Conservation (phyloP, 53 echinoderm and acorn worm species). For the Astropecten irregularis region DNA sequence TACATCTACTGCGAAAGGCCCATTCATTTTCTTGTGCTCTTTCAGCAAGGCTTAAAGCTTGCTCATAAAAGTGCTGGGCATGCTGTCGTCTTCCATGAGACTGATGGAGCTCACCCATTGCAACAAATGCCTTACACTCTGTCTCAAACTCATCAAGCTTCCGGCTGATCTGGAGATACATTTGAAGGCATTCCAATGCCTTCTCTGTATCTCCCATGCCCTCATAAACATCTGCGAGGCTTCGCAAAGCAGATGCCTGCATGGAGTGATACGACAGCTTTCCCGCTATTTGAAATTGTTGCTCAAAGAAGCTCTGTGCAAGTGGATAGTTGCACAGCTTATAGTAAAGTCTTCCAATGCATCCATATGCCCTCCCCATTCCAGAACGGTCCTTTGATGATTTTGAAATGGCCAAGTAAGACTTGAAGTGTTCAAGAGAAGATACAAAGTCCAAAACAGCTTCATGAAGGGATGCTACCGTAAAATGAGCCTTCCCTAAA, state of each 20-base stretch:
- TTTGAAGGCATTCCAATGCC: slow-evolving; percentile 74
- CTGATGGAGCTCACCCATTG: slow-evolving; percentile 75
- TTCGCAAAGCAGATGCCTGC: slow-evolving; percentile 74
- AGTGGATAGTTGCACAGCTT: slow-evolving; percentile 70
- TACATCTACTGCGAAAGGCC: slow-evolving; percentile 44
- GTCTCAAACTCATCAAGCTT: slow-evolving; percentile 96
- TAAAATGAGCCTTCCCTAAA: slow-evolving; percentile 72
- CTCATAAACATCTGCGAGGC: slow-evolving; percentile 67
- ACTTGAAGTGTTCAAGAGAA: slow-evolving; percentile 80
- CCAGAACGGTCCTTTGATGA: slow-evolving; percentile 70
- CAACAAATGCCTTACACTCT: slow-evolving; percentile 77
- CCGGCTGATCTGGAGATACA: slow-evolving; percentile 76
- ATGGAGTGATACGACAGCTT: slow-evolving; percentile 71
- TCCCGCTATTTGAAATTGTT: slow-evolving; percentile 74
- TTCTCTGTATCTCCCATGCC: slow-evolving; percentile 60
- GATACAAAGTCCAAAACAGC: slow-evolving; percentile 65
- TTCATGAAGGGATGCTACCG: slow-evolving; percentile 77
- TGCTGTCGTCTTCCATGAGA: slow-evolving; percentile 55
- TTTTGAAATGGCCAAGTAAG: slow-evolving; percentile 73
- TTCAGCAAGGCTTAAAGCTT: slow-evolving; percentile 75
- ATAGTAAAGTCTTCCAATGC: slow-evolving; percentile 79
- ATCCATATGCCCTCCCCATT: slow-evolving; percentile 89
- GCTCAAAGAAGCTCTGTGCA: slow-evolving; percentile 86
- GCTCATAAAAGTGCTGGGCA: slow-evolving; percentile 82
- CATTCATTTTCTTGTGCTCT: slow-evolving; percentile 50